Conservation (phyloP, 2,797 vertebrate genomes). For the Propithecus perrieri region DNA sequence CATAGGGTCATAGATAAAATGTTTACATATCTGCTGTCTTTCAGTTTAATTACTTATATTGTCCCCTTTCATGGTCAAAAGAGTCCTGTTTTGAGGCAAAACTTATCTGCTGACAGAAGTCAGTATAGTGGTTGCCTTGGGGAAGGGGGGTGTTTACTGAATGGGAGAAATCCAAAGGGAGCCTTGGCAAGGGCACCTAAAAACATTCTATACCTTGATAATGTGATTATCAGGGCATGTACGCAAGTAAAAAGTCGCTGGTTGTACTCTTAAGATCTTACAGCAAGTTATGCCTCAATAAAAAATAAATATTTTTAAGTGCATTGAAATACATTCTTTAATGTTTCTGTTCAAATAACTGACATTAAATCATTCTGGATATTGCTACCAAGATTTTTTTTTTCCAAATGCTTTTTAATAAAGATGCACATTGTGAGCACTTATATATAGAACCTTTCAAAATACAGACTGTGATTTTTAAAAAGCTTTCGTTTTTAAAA, state of each 20-base stretch:
- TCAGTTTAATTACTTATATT: not conserved
- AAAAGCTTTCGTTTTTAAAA: constrained; percentile 4
- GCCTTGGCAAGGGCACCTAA: not conserved
- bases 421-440: not conserved
- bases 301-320: not conserved
- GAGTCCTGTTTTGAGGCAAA: not conserved
- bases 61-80: not conserved
- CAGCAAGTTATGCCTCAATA: not conserved
- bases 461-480: not conserved
- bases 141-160: not conserved
- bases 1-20: not conserved
- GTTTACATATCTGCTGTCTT: not conserved
- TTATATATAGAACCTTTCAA: constrained; percentile 13
- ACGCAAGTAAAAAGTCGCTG: not conserved
- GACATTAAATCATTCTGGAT: constrained; percentile 23
- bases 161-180: not conserved
- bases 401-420: constrained; percentile 54
- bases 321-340: constrained; percentile 29
- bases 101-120: not conserved
- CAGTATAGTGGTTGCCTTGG: not conserved
- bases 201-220: not conserved
- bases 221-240: not conserved
- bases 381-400: not conserved
- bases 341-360: constrained; percentile 39
- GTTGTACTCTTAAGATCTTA: not conserved